These are phyloP conservation scores for Daktulosphaira vitifoliae DNA, from an alignment of 1,140 invertebrate genomes.

Conservation along the genomic window DNA sequence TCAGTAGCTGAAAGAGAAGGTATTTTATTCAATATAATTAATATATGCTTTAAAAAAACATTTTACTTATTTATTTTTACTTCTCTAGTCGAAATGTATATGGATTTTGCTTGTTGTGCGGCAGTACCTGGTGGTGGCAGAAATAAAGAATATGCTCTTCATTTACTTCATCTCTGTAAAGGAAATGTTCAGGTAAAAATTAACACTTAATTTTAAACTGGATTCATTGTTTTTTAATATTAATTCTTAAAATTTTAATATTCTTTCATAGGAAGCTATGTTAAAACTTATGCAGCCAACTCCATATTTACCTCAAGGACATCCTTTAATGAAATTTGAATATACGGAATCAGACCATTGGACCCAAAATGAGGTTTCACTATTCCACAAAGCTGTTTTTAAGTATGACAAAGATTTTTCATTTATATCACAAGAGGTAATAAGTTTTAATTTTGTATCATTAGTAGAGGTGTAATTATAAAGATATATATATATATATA, in stretches of 20 bases:
- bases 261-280: conserved; percentile 59
- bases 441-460: conserved; percentile 34
- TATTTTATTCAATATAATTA: conserved; percentile 44
- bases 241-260: no score
- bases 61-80: neutral
- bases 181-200: conserved; percentile 74
- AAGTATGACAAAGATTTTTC: conserved; percentile 92
- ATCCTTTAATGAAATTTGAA: conserved; percentile 62
- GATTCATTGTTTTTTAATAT: neutral
- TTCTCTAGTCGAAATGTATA: conserved; percentile 67
- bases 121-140: conserved; percentile 80
- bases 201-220: neutral
- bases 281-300: conserved; percentile 69
- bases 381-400: conserved; percentile 76
- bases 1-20: conserved; percentile 64
- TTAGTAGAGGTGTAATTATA: neutral
- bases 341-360: conserved; percentile 70
- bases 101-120: conserved; percentile 87
- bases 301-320: conserved; percentile 61
- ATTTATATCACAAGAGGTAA: conserved; percentile 75
- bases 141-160: conserved; percentile 90
- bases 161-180: conserved; percentile 73
- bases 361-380: conserved; percentile 76
- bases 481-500: neutral
- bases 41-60: conserved; percentile 32